Conservation (phyloP, 2,888 invertebrate genomes). For the Archaeoteleia sp. region DNA sequence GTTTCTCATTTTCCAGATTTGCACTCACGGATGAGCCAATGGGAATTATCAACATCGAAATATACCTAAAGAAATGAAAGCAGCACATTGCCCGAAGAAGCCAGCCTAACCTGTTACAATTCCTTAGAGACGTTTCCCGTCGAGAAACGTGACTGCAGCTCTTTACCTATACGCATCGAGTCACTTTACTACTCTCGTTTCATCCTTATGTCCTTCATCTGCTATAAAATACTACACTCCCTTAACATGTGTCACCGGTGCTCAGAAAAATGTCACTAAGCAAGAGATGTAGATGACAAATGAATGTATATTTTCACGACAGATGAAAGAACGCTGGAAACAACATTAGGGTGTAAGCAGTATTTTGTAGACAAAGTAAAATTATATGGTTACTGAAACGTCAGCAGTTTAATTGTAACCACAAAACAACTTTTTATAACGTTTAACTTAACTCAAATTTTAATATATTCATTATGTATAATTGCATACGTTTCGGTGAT, state of each 20-base stretch:
- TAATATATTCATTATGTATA: too few species aligned
- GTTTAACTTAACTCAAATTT: too few species aligned
- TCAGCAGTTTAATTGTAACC: too few species aligned
- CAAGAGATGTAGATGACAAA: constrained; percentile 19
- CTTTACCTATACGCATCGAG: constrained; percentile 37
- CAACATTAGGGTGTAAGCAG: constrained; percentile 4
- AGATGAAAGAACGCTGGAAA: not conserved
- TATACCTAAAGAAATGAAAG: constrained; percentile 7
- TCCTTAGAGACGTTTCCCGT: constrained; percentile 32
- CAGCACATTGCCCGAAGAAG: constrained; percentile 27
- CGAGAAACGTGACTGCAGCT: constrained; percentile 37
- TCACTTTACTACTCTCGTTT: constrained; percentile 37
- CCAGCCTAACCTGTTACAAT: constrained; percentile 42
- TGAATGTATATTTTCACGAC: constrained; percentile 22
- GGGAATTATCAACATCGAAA: constrained; percentile 27
- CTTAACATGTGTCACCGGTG: constrained; percentile 33
- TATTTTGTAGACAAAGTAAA: too few species aligned
- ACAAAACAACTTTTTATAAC: too few species aligned
- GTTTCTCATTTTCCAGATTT: too few species aligned
- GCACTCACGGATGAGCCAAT: too few species aligned
- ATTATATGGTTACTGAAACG: too few species aligned
- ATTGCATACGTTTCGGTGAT: too few species aligned
- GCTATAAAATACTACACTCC: constrained; percentile 30
- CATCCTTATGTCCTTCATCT: constrained; percentile 33
- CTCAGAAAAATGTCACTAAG: constrained; percentile 20